Evolutionary conservation across 1,140 invertebrate genomes (phyloP).

Genomic region (Cheumatopsyche charites): DNA sequence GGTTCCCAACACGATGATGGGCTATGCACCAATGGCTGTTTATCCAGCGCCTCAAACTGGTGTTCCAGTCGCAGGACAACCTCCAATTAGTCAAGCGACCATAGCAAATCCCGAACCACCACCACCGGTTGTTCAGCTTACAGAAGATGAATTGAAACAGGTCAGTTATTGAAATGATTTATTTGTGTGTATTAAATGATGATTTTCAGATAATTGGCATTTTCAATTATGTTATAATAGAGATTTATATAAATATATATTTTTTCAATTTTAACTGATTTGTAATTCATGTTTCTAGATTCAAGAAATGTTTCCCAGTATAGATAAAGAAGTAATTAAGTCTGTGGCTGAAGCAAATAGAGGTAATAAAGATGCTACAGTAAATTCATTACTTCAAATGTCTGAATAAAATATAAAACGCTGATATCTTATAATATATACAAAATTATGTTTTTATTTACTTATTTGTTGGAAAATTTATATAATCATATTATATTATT

Average conservation of each 20-base stretch:
- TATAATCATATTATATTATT: not conserved
- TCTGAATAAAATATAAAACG: conserved; percentile 63
- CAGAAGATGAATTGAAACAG: conserved; percentile 79
- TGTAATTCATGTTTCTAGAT: too few species aligned
- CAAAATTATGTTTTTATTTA: not conserved
- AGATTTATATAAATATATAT: too few species aligned
- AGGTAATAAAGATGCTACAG: conserved; percentile 88
- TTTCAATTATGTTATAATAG: too few species aligned
- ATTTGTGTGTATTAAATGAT: not conserved
- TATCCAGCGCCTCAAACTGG: conserved; percentile 55
- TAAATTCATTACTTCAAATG: conserved; percentile 91
- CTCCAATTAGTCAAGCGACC: conserved; percentile 48
- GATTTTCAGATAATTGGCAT: too few species aligned
- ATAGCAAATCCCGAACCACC: conserved; percentile 49
- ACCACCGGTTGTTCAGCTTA: conserved; percentile 59
- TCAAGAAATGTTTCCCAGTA: conserved; percentile 94
- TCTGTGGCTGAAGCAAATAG: conserved; percentile 88
- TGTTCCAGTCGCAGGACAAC: conserved; percentile 41
- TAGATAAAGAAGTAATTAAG: conserved; percentile 90
- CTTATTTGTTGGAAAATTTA: not conserved
- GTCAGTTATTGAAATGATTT: conserved; percentile 53
- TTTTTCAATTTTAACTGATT: too few species aligned
- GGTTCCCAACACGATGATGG: conserved; percentile 63
- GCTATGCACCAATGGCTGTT: conserved; percentile 61
- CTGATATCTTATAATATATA: not conserved